These are phyloP conservation scores for Ormyrus labotus DNA, from an alignment of 2,888 invertebrate species.

Conservation along the genomic window DNA sequence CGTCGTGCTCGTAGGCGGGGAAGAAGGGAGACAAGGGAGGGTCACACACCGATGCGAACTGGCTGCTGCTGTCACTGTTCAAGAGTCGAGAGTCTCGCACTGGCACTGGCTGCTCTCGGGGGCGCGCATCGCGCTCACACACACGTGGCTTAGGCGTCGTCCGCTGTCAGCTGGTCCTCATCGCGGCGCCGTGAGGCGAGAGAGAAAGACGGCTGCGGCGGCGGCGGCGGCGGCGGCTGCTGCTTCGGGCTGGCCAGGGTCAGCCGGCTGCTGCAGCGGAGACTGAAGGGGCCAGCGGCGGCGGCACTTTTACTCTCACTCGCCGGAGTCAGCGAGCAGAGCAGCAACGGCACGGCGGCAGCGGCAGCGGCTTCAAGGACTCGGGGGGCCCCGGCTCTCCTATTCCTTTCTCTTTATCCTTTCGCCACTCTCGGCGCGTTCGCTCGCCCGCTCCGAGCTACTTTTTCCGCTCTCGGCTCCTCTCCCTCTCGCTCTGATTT, in stretches of 20 bases:
- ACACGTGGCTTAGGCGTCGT: not conserved
- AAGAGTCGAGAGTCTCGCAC: not conserved
- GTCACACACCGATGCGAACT: not conserved
- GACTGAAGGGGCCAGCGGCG: not conserved
- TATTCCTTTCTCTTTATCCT: slow-evolving; percentile 76
- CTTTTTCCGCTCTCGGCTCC: not conserved
- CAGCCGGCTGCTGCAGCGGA: slow-evolving; percentile 1
- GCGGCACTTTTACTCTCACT: slow-evolving; percentile 41
- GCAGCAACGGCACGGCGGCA: not conserved
- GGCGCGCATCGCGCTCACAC: no score
- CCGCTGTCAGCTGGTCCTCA: slow-evolving; percentile 53
- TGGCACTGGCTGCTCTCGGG: slow-evolving; percentile 23
- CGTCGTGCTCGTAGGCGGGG: not conserved
- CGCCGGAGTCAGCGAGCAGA: not conserved
- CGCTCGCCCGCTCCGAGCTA: slow-evolving; percentile 57
- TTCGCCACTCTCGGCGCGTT: slow-evolving; percentile 67
- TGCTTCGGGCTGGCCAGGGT: not conserved
- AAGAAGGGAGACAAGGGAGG: not conserved
- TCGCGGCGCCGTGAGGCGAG: not conserved
- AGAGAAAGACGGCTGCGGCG: not conserved
- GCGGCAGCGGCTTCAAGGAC: slow-evolving; percentile 63
- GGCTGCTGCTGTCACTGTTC: no score
- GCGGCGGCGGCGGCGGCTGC: not conserved
- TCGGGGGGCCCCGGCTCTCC: slow-evolving; percentile 66
- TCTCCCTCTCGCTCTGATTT: slow-evolving; percentile 3